phyloP scores from a whole-genome alignment of 2,113 vertebrate genomes.

The Leptobrachium leishanense region DNA sequence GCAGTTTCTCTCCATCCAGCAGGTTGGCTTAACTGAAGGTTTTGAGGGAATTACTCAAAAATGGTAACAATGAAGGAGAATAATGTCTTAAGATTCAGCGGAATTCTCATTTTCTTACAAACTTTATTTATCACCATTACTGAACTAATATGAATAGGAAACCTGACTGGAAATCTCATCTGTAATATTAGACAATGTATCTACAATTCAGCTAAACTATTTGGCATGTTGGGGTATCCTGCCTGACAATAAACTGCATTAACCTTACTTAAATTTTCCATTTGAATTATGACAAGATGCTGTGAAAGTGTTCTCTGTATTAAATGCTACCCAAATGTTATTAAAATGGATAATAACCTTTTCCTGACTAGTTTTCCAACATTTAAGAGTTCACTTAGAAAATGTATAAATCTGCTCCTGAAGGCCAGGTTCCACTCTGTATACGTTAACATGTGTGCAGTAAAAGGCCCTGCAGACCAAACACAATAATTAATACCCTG shows the following conservation, averaged over 20 bases:
- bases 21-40: background rate
- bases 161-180: constrained; percentile 95
- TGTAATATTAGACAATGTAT: constrained; percentile 80
- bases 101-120: constrained; percentile 55
- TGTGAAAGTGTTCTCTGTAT: constrained; percentile 65
- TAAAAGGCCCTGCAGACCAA: no score
- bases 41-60: background rate
- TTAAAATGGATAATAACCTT: constrained; percentile 64
- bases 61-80: constrained; percentile 9
- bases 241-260: constrained; percentile 90
- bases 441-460: no score
- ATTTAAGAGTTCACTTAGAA: constrained; percentile 9
- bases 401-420: background rate
- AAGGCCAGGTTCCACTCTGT: background rate
- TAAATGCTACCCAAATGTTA: constrained; percentile 75
- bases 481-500: no score
- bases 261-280: constrained; percentile 91
- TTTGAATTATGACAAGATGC: constrained; percentile 76
- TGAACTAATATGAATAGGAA: constrained; percentile 86
- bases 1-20: no score
- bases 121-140: constrained; percentile 89
- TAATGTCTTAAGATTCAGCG: constrained; percentile 10
- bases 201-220: constrained; percentile 78
- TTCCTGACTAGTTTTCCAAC: constrained; percentile 37
- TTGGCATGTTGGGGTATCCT: constrained; percentile 94